Conservation (phyloP, 2,888 invertebrate genomes). For the Troides helena region DNA sequence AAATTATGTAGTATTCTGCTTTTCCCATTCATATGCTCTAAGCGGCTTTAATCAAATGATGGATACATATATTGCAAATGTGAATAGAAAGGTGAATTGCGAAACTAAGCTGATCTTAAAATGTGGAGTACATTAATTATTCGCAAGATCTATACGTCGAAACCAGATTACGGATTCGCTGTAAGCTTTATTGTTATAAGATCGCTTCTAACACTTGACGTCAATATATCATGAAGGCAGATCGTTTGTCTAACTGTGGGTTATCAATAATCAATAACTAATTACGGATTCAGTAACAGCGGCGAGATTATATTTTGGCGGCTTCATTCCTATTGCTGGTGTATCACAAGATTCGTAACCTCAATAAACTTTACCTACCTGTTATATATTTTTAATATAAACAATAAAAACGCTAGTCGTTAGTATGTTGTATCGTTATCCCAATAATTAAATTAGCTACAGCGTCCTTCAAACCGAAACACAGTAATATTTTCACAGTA, state of each 20-base stretch:
- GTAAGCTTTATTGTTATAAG: constrained; percentile 15
- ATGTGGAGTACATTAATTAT: constrained; percentile 1
- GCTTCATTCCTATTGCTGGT: not conserved
- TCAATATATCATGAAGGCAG: constrained; percentile 26
- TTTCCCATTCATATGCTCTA: no score
- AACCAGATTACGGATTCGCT: constrained; percentile 6
- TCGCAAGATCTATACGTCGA: constrained; percentile 8
- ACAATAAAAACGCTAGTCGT: no score
- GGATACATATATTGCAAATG: no score
- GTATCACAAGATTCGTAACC: not conserved
- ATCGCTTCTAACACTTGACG: constrained; percentile 13
- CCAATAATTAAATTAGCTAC: no score
- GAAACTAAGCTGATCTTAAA: not conserved
- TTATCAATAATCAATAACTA: constrained; percentile 17
- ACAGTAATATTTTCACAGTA: no score
- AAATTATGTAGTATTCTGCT: no score
- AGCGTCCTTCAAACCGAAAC: no score
- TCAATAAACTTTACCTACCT: no score
- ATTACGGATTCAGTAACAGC: not conserved
- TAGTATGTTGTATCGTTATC: no score
- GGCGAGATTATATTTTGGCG: not conserved
- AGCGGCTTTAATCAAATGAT: no score
- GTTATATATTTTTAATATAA: no score
- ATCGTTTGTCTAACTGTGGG: constrained; percentile 19
- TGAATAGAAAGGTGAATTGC: no score